Evolutionary conservation across 2,888 invertebrate genomes (phyloP), one percentile per base, ranked within the genome.

Genomic region (Synanthedon tipuliformis): DNA sequence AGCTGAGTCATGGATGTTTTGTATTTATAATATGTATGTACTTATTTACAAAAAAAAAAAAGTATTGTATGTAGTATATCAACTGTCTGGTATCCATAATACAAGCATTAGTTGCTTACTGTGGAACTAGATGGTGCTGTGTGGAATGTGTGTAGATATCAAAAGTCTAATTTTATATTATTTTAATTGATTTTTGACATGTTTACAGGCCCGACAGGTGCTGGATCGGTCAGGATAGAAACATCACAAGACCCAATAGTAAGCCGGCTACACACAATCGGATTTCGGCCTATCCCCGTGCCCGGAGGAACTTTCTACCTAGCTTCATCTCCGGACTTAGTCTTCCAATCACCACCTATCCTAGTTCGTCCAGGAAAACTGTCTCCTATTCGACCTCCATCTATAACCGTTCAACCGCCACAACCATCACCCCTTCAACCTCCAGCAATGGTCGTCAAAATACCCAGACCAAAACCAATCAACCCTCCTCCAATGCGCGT

Each of bases 291-390:
- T 1, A 53, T 78, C 34, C 59, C 68, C 1, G 78, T 83, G 0
- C 73, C 74, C 0, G 82, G 82, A 0, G 84, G 84, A 4, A 68
- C 66, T 3, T 68, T 84, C 62, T 80, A 57, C 71, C 57, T 82
- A 53, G 61, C 63, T 8, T 63, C 68, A 0, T 68, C 71, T 34
- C 81, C 83, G 2, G 78, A 79, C 57, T 68, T 79, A 1, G 54
- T 77, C 53, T 75, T 84, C 56, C 81, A 80, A 48, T 81, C 81
- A 0, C 80, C 84, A 0, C 63, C 83, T 0, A 78, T 84, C 58
- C 59, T 80, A 3, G 71, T 82, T 34, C 63, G 67, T 4, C 80
- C 78, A 0, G 65, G 65, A 0, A 64, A 64, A 3, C 53, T 73
- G 0, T 53, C 60, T 0, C 68, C 77, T 0, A 69, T 81, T 4